Evolutionary conservation across 2,888 invertebrate species (phyloP).

Genomic region (Ceratothoa steindachneri): DNA sequence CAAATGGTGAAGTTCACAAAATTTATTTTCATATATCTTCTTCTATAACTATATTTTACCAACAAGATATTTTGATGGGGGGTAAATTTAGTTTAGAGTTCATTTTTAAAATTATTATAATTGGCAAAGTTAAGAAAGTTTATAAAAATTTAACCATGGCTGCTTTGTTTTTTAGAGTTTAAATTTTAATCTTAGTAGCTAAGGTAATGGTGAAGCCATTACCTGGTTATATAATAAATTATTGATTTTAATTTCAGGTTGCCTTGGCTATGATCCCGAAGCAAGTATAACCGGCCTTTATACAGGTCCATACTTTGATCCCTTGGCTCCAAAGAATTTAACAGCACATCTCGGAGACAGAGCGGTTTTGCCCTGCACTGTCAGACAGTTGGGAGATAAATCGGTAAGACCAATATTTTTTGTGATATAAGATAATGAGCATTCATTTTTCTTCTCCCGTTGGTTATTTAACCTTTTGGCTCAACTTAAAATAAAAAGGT

Average conservation of each 20-base stretch:
- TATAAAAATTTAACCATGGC: no score
- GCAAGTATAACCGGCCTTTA: slow-evolving; percentile 43
- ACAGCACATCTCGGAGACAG: slow-evolving; percentile 42
- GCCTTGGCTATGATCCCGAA: slow-evolving; percentile 35
- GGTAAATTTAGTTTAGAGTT: no score
- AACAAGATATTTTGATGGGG: no score
- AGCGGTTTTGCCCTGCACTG: slow-evolving; percentile 43
- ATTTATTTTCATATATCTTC: no score
- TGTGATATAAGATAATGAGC: not conserved
- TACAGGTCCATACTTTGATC: slow-evolving; percentile 44
- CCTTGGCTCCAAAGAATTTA: slow-evolving; percentile 40
- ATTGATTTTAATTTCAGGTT: not conserved
- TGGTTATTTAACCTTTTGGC: not conserved
- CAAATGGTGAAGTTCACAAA: no score
- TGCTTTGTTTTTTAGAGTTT: no score
- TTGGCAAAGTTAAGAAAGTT: no score
- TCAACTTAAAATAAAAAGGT: not conserved
- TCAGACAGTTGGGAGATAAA: slow-evolving; percentile 44
- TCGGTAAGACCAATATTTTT: slow-evolving; percentile 27
- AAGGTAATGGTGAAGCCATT: no score
- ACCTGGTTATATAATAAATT: no score
- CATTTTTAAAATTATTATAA: no score
- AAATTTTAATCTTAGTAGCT: no score
- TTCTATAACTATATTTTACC: no score
- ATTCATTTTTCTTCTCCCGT: not conserved